Evolutionary conservation across 37 sponge, comb jelly and placozoan species (phyloP).

Genomic region (Amphimedon queenslandica): DNA sequence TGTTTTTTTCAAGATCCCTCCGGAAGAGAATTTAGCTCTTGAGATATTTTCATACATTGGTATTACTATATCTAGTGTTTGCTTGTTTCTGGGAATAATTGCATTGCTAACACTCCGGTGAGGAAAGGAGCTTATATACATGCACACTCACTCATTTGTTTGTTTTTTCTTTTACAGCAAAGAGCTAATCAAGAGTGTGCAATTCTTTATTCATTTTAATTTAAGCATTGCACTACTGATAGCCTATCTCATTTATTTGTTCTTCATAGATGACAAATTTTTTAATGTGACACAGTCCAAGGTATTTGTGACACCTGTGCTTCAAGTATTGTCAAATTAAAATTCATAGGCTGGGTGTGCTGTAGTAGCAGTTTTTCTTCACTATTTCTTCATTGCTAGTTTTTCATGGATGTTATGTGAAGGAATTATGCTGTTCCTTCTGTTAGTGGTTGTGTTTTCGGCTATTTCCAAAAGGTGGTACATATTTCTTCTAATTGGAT

Average conservation of each 20-base stretch:
- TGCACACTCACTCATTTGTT: background rate
- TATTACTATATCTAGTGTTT: background rate
- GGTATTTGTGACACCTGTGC: background rate
- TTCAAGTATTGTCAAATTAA: background rate
- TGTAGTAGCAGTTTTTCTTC: background rate
- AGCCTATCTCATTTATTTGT: background rate
- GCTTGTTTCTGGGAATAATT: background rate
- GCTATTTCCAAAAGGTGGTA: background rate
- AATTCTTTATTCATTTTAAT: background rate
- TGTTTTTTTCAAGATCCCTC: too few relatives aligned
- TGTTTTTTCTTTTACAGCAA: background rate
- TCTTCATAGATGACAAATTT: background rate
- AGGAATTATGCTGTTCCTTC: background rate
- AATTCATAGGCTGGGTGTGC: background rate
- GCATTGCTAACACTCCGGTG: background rate
- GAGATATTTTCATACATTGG: background rate
- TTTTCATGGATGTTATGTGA: slow-evolving; percentile 1
- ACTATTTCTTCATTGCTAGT: background rate
- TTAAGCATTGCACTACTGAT: background rate
- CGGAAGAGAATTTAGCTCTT: background rate
- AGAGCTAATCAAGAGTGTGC: background rate
- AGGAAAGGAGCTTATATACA: background rate
- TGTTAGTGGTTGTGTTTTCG: background rate
- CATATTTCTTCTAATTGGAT: background rate
- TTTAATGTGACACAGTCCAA: background rate